phyloP scores from a whole-genome alignment of 2,797 vertebrate genomes.

The Platyrinchus mystaceus region DNA sequence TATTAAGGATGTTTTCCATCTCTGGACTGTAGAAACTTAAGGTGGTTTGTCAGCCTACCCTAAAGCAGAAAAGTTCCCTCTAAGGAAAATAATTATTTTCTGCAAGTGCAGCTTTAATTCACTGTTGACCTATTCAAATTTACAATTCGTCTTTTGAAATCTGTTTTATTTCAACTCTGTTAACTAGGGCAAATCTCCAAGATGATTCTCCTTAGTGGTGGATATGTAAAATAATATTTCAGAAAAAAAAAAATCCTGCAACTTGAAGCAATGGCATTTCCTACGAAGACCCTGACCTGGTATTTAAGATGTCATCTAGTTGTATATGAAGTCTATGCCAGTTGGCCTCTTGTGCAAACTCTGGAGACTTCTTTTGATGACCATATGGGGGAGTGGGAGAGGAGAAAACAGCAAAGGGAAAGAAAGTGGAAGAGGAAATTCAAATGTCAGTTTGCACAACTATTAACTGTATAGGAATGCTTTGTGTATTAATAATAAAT shows the following conservation, averaged over 20 bases:
- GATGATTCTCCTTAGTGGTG: neutral
- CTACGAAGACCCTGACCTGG: neutral
- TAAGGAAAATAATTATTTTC: neutral
- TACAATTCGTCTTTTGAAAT: neutral
- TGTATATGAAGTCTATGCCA: neutral
- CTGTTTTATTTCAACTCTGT: neutral
- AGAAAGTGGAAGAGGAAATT: neutral
- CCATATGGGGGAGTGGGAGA: neutral
- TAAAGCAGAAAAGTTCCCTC: neutral
- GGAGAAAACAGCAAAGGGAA: neutral
- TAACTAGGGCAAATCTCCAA: neutral
- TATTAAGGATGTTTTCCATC: conserved; percentile 42
- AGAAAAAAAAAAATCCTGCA: neutral
- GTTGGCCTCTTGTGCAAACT: neutral
- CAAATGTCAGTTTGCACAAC: neutral
- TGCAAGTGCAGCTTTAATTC: neutral
- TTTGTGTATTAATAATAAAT: neutral
- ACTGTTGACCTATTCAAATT: neutral
- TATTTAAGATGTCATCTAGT: neutral
- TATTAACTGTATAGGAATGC: neutral
- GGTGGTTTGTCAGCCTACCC: conserved; percentile 6
- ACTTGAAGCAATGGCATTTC: neutral
- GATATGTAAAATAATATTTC: neutral
- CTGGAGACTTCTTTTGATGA: neutral
- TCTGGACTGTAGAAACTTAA: conserved; percentile 25